Conservation (phyloP, 2,113 vertebrate species). For the Canis aureus region DNA sequence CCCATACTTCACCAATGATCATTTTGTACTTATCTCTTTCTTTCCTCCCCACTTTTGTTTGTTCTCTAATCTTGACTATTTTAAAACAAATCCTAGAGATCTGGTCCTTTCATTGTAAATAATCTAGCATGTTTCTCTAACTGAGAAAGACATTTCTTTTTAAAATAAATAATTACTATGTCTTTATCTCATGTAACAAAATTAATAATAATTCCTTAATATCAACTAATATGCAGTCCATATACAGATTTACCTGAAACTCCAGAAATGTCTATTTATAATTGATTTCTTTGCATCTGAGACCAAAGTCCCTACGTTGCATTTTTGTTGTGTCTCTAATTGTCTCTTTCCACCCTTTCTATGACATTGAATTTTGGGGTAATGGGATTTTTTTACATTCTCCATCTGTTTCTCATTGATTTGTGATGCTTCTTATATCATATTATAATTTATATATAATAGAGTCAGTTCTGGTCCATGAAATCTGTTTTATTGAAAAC, state of each 20-base stretch:
- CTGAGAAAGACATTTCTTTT: background rate
- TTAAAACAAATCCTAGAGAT: background rate
- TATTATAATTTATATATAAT: constrained; percentile 26
- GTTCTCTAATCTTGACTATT: background rate
- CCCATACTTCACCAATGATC: background rate
- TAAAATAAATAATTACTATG: background rate
- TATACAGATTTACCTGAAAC: background rate
- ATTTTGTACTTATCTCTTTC: background rate
- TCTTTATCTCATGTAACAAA: background rate
- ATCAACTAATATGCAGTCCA: background rate
- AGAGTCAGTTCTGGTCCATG: constrained; percentile 35
- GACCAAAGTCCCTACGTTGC: background rate
- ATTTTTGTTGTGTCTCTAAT: background rate
- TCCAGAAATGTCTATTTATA: background rate
- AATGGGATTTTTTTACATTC: background rate
- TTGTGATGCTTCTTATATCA: constrained; percentile 19
- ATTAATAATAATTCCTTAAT: background rate
- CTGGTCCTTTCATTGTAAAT: background rate
- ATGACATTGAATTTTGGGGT: background rate
- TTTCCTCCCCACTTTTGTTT: background rate
- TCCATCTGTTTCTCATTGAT: constrained; percentile 21
- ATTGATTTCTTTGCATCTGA: background rate
- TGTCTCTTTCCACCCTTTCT: background rate
- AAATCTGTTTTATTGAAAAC: constrained; percentile 46
- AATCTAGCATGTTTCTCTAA: background rate